Percentiles rank a stretch among this genome's conserved stretches.
phyloP scores from a whole-genome alignment of 2,113 vertebrate species.

The Aegithalos caudatus region DNA sequence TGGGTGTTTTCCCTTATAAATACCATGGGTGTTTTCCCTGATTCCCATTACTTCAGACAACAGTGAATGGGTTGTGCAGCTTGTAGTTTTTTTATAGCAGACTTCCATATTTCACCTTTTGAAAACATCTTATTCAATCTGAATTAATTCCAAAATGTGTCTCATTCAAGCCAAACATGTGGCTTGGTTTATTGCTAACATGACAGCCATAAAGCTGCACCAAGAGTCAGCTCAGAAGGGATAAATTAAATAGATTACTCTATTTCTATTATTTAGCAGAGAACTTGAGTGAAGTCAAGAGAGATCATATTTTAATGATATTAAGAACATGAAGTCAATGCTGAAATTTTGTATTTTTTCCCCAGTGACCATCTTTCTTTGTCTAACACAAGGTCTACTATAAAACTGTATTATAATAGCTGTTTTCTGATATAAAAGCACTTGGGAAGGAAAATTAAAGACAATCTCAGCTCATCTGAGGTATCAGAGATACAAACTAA shows the following conservation, averaged over 20 bases:
- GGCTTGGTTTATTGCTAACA: not conserved
- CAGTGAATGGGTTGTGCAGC: not conserved
- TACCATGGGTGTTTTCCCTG: not conserved
- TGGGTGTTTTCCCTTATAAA: not conserved
- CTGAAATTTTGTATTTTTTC: fast-evolving
- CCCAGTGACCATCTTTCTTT: not conserved
- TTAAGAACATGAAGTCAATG: not conserved
- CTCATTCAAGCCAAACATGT: not conserved
- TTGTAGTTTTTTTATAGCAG: not conserved
- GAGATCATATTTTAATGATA: not conserved
- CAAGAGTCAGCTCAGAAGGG: fast-evolving
- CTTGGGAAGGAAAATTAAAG: not conserved
- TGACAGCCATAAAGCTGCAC: not conserved
- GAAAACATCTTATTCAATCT: not conserved
- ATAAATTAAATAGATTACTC: not conserved
- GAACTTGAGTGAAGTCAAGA: not conserved
- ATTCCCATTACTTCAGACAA: not conserved
- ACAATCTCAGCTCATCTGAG: not conserved
- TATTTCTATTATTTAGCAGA: not conserved
- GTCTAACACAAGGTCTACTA: not conserved
- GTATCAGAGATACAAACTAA: not conserved
- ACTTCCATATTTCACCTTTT: not conserved
- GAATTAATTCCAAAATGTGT: not conserved
- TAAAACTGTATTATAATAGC: not conserved
- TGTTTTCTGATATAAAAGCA: not conserved